phyloP scores from a whole-genome alignment of 92 coral and sea anemone species.

The Heteractis magnifica region DNA sequence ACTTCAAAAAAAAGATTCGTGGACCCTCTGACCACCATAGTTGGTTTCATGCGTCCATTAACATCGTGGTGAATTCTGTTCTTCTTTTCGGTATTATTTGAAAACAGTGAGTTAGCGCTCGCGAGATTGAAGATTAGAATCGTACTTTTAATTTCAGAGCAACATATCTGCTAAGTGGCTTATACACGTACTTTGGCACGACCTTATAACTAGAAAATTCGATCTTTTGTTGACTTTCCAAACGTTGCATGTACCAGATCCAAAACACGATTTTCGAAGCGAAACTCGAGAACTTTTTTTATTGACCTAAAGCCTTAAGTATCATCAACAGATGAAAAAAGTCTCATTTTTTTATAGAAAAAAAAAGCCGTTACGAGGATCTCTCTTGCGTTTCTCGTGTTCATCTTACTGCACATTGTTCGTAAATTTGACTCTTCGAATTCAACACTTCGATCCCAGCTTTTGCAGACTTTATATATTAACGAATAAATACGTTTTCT shows the following conservation, averaged over 20 bases:
- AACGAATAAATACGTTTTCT: too few relatives aligned
- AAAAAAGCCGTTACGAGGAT: not conserved
- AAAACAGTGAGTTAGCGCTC: too few relatives aligned
- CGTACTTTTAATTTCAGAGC: too few relatives aligned
- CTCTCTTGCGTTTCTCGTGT: not conserved
- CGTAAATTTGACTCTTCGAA: not conserved
- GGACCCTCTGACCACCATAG: too few relatives aligned
- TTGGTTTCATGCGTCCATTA: too few relatives aligned
- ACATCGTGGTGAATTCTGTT: too few relatives aligned
- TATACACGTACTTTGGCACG: not conserved
- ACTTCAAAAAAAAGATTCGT: not conserved
- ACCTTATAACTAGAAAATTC: not conserved
- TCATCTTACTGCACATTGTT: not conserved
- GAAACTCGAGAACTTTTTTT: not conserved
- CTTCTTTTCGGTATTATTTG: too few relatives aligned
- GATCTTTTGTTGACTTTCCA: not conserved
- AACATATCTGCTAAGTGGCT: too few relatives aligned
- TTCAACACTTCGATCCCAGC: not conserved
- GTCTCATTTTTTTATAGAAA: not conserved
- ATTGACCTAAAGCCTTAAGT: slow-evolving; percentile 1
- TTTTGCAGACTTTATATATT: too few relatives aligned
- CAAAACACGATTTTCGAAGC: not conserved
- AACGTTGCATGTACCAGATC: not conserved
- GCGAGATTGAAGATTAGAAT: too few relatives aligned
- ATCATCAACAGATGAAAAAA: not conserved